Conservation (phyloP, 2,797 vertebrate species). For the Phoxinus dragarum region DNA sequence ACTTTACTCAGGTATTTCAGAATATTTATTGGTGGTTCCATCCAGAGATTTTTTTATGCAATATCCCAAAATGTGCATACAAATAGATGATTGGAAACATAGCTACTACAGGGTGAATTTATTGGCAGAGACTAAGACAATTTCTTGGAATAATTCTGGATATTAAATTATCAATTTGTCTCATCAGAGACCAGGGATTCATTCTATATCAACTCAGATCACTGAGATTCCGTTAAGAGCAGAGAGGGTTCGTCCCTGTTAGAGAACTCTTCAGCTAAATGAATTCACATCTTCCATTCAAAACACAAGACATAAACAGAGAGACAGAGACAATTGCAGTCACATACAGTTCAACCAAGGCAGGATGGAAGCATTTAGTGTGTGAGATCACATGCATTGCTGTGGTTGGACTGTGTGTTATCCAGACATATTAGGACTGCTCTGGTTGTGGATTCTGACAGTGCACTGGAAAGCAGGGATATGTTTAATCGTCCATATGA, state of each 20-base stretch:
- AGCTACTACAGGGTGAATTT: neutral
- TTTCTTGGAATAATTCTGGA: neutral
- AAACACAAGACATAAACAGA: neutral
- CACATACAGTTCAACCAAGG: slow-evolving; percentile 18
- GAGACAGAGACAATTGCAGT: neutral
- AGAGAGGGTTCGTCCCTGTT: neutral
- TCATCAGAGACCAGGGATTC: neutral
- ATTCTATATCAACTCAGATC: neutral
- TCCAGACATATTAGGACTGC: slow-evolving; percentile 25
- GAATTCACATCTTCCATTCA: neutral
- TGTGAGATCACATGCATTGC: slow-evolving; percentile 33
- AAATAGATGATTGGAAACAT: too few species aligned
- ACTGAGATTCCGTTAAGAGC: neutral
- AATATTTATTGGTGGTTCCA: too few species aligned
- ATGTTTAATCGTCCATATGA: slow-evolving; percentile 34
- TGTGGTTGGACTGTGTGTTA: slow-evolving; percentile 21
- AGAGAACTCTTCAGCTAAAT: slow-evolving; percentile 15
- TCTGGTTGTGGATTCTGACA: slow-evolving; percentile 50
- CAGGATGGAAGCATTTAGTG: slow-evolving; percentile 30
- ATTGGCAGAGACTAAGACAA: slow-evolving; percentile 8
- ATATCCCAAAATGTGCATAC: too few species aligned
- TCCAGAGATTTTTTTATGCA: too few species aligned
- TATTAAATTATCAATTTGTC: neutral
- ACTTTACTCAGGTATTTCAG: too few species aligned
- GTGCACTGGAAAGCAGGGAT: slow-evolving; percentile 40